These are phyloP conservation scores for Danionella dracula DNA, from an alignment of 2,797 vertebrate genomes.

Conservation along the genomic window DNA sequence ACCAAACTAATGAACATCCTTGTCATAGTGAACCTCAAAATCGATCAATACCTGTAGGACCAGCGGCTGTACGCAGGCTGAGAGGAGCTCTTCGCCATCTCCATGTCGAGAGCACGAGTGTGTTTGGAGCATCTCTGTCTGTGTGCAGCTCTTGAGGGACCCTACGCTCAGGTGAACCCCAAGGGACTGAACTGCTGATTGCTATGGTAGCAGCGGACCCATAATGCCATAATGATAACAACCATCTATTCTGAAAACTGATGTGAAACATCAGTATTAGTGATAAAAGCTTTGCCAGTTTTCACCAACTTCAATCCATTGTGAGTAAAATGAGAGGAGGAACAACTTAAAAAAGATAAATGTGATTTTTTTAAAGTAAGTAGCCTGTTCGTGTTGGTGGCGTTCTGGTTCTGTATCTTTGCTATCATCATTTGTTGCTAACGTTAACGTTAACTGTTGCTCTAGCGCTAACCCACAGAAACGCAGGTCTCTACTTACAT, in stretches of 20 bases:
- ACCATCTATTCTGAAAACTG: no score
- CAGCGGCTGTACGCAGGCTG: constrained; percentile 74
- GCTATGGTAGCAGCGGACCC: constrained; percentile 47
- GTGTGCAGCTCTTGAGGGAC: constrained; percentile 16
- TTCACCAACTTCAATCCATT: no score
- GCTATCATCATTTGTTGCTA: background rate
- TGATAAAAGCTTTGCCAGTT: no score
- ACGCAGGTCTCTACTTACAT: no score
- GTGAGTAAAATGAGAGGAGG: no score
- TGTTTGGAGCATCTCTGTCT: constrained; percentile 13
- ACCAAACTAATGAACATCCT: no score
- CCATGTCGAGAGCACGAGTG: constrained; percentile 55
- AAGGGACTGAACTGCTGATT: constrained; percentile 13
- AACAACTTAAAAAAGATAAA: no score
- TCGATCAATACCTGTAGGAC: constrained; percentile 74
- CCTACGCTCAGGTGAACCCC: constrained; percentile 15
- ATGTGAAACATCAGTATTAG: no score
- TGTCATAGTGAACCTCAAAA: no score
- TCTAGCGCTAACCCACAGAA: background rate
- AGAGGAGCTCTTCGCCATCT: constrained; percentile 59
- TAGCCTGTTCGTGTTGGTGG: no score
- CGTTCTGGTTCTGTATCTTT: no score
- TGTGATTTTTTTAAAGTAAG: no score
- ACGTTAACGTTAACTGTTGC: background rate
- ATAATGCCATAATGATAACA: constrained; percentile 24